Conservation (phyloP, 2,113 vertebrate species). For the Lucifuga dentata region DNA sequence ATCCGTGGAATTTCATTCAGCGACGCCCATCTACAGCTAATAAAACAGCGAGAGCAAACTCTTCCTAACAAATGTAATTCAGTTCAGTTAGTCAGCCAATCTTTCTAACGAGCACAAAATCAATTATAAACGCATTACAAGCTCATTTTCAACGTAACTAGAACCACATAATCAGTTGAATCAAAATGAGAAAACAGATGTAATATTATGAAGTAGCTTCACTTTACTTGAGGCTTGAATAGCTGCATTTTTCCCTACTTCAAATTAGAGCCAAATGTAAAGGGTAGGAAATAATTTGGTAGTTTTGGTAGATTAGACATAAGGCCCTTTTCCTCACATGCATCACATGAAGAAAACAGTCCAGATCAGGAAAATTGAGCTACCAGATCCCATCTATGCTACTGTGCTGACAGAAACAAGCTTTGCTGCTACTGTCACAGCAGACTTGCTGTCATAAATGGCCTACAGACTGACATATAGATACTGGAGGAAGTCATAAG, state of each 20-base stretch:
- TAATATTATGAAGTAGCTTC: conserved; percentile 6
- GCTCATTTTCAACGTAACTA: conserved; percentile 11
- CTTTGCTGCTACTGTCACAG: no score
- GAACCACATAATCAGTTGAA: conserved; percentile 26
- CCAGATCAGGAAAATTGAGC: conserved; percentile 22
- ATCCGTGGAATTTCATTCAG: neutral
- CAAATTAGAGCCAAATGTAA: conserved; percentile 14
- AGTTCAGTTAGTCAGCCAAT: no score
- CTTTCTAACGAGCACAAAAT: conserved; percentile 24
- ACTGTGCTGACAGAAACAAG: no score
- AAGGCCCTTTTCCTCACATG: no score
- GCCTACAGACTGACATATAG: no score
- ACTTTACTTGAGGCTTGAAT: neutral
- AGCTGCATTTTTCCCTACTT: neutral
- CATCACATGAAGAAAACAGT: conserved; percentile 16
- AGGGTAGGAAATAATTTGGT: conserved; percentile 31
- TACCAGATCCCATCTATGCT: conserved; percentile 4
- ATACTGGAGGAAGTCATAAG: neutral
- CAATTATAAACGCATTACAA: conserved; percentile 31
- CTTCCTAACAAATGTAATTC: conserved; percentile 12
- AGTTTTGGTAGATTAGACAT: no score
- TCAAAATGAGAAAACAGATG: conserved; percentile 24
- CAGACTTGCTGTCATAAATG: no score
- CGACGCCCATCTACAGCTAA: conserved; percentile 11
- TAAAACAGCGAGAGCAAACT: neutral